Evolutionary conservation across 2,113 vertebrate species (phyloP).

Genomic region (Chamaea fasciata): DNA sequence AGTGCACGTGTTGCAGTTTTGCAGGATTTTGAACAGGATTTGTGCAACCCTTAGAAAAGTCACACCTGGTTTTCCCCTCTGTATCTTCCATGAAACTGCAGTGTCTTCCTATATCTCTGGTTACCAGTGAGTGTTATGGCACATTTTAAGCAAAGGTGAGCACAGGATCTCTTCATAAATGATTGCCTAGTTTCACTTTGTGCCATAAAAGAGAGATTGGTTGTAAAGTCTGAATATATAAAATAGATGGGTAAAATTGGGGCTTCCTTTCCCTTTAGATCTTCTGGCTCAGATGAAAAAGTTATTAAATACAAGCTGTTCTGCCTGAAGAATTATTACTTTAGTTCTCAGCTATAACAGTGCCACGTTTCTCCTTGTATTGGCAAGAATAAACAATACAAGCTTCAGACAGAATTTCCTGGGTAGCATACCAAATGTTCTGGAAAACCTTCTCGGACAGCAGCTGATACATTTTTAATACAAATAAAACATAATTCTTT

Average conservation of each 20-base stretch:
- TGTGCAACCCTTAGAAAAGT: neutral
- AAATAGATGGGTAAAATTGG: conserved; percentile 33
- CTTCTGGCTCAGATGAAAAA: conserved; percentile 39
- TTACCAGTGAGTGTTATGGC: neutral
- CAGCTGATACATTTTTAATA: conserved; percentile 65
- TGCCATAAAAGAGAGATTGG: conserved; percentile 28
- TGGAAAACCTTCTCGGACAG: conserved; percentile 46
- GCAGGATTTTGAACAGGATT: neutral
- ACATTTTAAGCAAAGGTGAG: neutral
- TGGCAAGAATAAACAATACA: conserved; percentile 47
- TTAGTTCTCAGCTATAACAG: conserved; percentile 9
- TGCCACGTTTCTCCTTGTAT: conserved; percentile 25
- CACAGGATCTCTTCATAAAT: conserved; percentile 10
- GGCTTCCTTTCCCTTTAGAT: conserved; percentile 28
- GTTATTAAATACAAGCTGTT: conserved; percentile 53
- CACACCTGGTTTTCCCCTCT: neutral
- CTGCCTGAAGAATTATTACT: conserved; percentile 41
- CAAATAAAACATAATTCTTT: conserved; percentile 48
- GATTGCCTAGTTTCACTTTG: conserved; percentile 33
- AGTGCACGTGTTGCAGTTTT: neutral
- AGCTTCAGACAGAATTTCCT: conserved; percentile 43
- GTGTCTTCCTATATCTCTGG: neutral
- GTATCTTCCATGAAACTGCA: neutral
- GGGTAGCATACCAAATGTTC: conserved; percentile 55
- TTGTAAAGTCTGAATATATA: conserved; percentile 36